Evolutionary conservation across 2,888 invertebrate genomes (phyloP).

Genomic region (Omphaloscelis lunosa): DNA sequence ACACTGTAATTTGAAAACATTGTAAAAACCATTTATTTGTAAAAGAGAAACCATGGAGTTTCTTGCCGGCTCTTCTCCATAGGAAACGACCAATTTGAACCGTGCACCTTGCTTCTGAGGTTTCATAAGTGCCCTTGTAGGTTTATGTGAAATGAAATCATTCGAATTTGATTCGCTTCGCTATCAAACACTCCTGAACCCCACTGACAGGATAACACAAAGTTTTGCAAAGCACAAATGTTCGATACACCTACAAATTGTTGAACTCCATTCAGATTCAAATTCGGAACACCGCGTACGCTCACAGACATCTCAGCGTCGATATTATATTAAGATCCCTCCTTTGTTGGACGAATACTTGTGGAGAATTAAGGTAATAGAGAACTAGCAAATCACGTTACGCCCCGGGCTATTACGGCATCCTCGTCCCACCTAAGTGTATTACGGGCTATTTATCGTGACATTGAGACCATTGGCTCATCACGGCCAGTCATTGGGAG

Average conservation of each 20-base stretch:
- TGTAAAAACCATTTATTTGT: too few relatives aligned
- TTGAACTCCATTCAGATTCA: constrained; percentile 71
- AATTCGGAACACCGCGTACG: constrained; percentile 75
- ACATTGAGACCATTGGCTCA: constrained; percentile 81
- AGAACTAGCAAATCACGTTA: constrained; percentile 87
- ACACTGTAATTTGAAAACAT: too few relatives aligned
- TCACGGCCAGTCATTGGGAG: constrained; percentile 73
- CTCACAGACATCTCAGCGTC: constrained; percentile 71
- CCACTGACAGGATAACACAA: constrained; percentile 56
- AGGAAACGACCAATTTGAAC: too few relatives aligned
- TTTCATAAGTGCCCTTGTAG: too few relatives aligned
- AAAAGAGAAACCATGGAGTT: too few relatives aligned
- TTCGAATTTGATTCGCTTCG: not conserved
- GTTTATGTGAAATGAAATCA: too few relatives aligned
- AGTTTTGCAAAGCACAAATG: constrained; percentile 61
- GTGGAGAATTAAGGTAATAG: constrained; percentile 85
- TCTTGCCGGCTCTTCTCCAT: too few relatives aligned
- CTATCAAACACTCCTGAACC: not conserved
- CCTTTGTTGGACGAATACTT: constrained; percentile 86
- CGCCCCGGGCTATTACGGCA: constrained; percentile 81
- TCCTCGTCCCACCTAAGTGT: constrained; percentile 82
- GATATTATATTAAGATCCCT: constrained; percentile 84
- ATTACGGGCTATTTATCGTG: constrained; percentile 87
- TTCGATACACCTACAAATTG: constrained; percentile 66
- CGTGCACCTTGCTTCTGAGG: too few relatives aligned